Evolutionary conservation across 2,888 invertebrate genomes (phyloP), one percentile per base, ranked within the genome.

Genomic region (Thymelicus acteon): DNA sequence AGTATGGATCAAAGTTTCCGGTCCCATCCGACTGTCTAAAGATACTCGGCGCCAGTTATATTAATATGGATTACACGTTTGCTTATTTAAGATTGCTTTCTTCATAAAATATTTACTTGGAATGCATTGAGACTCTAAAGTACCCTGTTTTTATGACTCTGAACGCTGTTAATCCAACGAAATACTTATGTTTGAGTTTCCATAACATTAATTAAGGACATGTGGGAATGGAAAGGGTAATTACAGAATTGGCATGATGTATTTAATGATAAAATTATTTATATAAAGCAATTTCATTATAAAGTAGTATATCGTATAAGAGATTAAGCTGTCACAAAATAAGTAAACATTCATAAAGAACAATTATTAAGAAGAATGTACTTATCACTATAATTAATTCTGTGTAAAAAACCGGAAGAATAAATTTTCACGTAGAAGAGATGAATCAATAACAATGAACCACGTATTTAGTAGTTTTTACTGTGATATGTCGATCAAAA

Each of bases 1-100:
- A 44, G 86, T 90, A 77, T 78, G 82, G 85, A 85, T 85, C 82
- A 77, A 75, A 72, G 81, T 81, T 86, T 90, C 88, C 90, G 84
- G 85, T 81, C 80, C 74, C 78, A 80, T 81, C 80, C 74, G 78
- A 80, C 79, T 80, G 82, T 85, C 81, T 84, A 85, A 49, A 64
- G 70, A 70, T 70, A 49, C 44, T 82, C 82, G 86, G 85, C 84
- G 82, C 84, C 82, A 80, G 73, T 72, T 74, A 72, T 80, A 78
- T 70, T 70, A 64, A 37, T 70, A 70, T 70, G 70, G 58, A 64
- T 64, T 70, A 70, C 52, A 15, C 70, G 64, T 70, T 49, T 65
- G 47, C 64, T 70, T 70, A 40, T 60, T 64, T 64, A 64, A 64
- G 31, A 70, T 64, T 60, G 58, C 64, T 70, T 64, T 64, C 40